Percentiles rank a stretch among this genome's conserved stretches.
phyloP scores from a whole-genome alignment of 64 coral and sea anemone genomes.

The Catalaphyllia jardinei region DNA sequence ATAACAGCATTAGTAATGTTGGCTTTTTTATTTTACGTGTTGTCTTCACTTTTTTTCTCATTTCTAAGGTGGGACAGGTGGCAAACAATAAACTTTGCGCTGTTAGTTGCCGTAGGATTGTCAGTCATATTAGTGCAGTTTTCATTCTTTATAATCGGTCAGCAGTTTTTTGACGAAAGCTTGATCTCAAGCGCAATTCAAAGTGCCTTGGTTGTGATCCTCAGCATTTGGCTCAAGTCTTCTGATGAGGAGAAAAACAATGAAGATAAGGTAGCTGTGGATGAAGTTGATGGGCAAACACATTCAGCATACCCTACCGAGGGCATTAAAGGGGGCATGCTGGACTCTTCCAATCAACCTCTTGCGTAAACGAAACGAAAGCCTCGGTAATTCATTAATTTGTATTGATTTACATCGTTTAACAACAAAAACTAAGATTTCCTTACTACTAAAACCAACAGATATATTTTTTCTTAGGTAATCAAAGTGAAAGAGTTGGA shows the following conservation, averaged over 20 bases:
- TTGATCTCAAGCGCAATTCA: conserved; percentile 37
- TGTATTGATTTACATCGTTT: too few relatives aligned
- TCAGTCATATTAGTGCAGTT: conserved; percentile 5
- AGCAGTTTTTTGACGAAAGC: conserved; percentile 42
- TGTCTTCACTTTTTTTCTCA: conserved; percentile 7
- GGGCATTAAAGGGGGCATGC: not conserved
- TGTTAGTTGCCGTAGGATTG: not conserved
- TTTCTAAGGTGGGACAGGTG: not conserved
- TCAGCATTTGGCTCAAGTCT: conserved; percentile 14
- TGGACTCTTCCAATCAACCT: not conserved
- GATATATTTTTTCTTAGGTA: too few relatives aligned
- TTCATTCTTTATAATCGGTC: conserved; percentile 46
- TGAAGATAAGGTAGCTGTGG: not conserved
- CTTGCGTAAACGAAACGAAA: too few relatives aligned
- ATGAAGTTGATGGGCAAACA: not conserved
- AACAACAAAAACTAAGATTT: too few relatives aligned
- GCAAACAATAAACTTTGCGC: not conserved
- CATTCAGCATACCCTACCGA: not conserved
- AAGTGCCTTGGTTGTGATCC: conserved; percentile 29
- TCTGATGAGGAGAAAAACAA: not conserved
- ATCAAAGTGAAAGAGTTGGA: too few relatives aligned
- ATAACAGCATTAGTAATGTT: conserved; percentile 15
- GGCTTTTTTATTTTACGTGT: conserved; percentile 42
- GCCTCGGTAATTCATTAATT: too few relatives aligned
- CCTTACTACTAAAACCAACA: too few relatives aligned